Conservation (phyloP, 2,888 invertebrate species). For the Anagyrus pseudococci region DNA sequence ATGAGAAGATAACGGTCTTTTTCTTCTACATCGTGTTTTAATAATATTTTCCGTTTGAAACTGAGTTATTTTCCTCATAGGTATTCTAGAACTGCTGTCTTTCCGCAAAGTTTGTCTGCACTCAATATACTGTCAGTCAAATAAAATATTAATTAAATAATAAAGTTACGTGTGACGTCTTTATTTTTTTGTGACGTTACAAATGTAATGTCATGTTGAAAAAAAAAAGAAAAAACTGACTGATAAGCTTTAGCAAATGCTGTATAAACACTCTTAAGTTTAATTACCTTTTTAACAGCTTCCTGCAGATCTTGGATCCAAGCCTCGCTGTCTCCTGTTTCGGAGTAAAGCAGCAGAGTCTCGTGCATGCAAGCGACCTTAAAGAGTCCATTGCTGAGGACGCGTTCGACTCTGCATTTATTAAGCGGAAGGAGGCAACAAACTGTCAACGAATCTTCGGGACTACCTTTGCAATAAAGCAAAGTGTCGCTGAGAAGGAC, state of each 20-base stretch:
- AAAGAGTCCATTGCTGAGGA: slow-evolving; percentile 68
- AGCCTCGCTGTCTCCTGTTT: slow-evolving; percentile 64
- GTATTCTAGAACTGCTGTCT: slow-evolving; percentile 70
- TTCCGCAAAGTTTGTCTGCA: slow-evolving; percentile 70
- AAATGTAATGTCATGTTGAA: too few species aligned
- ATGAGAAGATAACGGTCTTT: slow-evolving; percentile 39
- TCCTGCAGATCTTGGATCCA: slow-evolving; percentile 68
- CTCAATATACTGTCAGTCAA: slow-evolving; percentile 61
- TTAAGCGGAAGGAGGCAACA: slow-evolving; percentile 74
- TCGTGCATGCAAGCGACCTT: slow-evolving; percentile 69
- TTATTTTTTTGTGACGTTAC: too few species aligned
- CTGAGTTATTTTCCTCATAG: slow-evolving; percentile 66
- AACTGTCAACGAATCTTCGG: slow-evolving; percentile 69
- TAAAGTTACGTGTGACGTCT: too few species aligned
- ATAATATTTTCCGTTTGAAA: slow-evolving; percentile 56
- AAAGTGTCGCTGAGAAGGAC: slow-evolving; percentile 77
- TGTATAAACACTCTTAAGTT: slow-evolving; percentile 2
- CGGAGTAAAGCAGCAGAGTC: slow-evolving; percentile 67
- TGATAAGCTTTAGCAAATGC: too few species aligned
- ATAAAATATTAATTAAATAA: slow-evolving; percentile 10
- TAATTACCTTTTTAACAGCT: slow-evolving; percentile 64
- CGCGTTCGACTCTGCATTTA: slow-evolving; percentile 71
- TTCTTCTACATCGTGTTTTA: slow-evolving; percentile 44
- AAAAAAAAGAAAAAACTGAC: too few species aligned
- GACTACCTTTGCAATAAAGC: slow-evolving; percentile 73